Evolutionary conservation across 1,140 invertebrate genomes (phyloP).

Genomic region (Eupristina koningsbergeri): DNA sequence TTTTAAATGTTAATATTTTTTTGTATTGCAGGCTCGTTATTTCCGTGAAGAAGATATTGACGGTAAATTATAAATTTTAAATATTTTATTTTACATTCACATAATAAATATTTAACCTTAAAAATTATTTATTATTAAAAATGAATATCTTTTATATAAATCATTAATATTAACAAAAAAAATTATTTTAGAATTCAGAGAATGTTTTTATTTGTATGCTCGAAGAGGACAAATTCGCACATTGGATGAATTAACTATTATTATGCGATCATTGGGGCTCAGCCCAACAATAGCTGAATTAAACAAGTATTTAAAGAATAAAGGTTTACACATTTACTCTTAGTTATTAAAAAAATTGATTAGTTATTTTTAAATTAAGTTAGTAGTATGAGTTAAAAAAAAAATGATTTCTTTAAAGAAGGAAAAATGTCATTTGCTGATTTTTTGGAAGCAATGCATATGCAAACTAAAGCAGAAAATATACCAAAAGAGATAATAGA

Average conservation of each 20-base stretch:
- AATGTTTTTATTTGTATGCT: slow-evolving; percentile 95
- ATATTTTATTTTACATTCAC: not conserved
- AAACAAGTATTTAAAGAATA: slow-evolving; percentile 87
- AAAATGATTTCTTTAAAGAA: too few species aligned
- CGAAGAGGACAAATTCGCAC: slow-evolving; percentile 88
- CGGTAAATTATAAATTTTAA: slow-evolving; percentile 73
- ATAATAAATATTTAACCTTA: not conserved
- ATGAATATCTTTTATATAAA: not conserved
- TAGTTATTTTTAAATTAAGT: not conserved
- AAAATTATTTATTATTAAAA: not conserved
- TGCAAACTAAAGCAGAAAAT: slow-evolving; percentile 89
- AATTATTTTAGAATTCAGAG: slow-evolving; percentile 86
- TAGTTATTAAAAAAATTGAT: too few species aligned
- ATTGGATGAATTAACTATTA: slow-evolving; percentile 91
- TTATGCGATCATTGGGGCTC: slow-evolving; percentile 94
- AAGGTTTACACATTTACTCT: slow-evolving; percentile 73
- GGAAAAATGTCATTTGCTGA: slow-evolving; percentile 96
- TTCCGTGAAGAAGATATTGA: slow-evolving; percentile 89
- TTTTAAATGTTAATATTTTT: slow-evolving; percentile 19
- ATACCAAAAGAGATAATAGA: slow-evolving; percentile 90
- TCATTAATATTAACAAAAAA: not conserved
- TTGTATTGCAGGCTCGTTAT: slow-evolving; percentile 79
- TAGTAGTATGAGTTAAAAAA: too few species aligned
- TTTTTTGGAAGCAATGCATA: slow-evolving; percentile 95
- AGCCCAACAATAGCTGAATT: slow-evolving; percentile 94